Base-by-base conservation (phyloP, 2,888 invertebrate species). In the Eupithecia subumbrata region DNA sequence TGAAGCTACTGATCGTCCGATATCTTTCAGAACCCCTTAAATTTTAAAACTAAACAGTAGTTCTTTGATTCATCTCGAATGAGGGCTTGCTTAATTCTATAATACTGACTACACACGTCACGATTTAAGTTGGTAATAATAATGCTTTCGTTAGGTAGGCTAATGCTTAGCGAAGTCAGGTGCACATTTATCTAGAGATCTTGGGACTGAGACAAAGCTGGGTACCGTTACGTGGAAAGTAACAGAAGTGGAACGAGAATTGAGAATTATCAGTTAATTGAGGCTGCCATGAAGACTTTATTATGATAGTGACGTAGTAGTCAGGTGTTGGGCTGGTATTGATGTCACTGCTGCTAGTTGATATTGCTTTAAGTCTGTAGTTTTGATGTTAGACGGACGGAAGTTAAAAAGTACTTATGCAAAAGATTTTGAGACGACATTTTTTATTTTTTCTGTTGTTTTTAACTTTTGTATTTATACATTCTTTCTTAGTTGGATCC, bases 221-320 rank as follows among this genome's bases (percentile, higher is more conserved):
- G 78, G 80, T 83, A 89, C 93, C 93, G 93, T 93, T 93, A 92
- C 83, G 85, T 88, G 86, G 90, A 92, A 93, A 92, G 91, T 90
- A 91, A 91, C 87, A 90, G 90, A 88, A 90, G 88, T 92, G 88
- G 89, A 90, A 90, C 88, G 84, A 91, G 88, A 89, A 90, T 91
- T 87, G 84, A 90, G 88, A 89, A 90, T 91, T 87, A 89, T 84
- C 84, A 84, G 85, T 90, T 92, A 90, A 93, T 93, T 91, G 88
- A 87, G 88, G 87, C 87, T 88, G 85, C 82, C 83, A 86, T 87
- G 85, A 83, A 86, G 85, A 84, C 84, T 85, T 86, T 83, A 85
- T 84, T 84, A 83, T 56, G 63, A 71, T 75, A 56, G 63, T 76
- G 74, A 69, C 73, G 72, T 63, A 37, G 76, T 68, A 63, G 69